These are phyloP conservation scores for Artibeus lituratus DNA, from an alignment of 2,797 vertebrate species.

Conservation along the genomic window DNA sequence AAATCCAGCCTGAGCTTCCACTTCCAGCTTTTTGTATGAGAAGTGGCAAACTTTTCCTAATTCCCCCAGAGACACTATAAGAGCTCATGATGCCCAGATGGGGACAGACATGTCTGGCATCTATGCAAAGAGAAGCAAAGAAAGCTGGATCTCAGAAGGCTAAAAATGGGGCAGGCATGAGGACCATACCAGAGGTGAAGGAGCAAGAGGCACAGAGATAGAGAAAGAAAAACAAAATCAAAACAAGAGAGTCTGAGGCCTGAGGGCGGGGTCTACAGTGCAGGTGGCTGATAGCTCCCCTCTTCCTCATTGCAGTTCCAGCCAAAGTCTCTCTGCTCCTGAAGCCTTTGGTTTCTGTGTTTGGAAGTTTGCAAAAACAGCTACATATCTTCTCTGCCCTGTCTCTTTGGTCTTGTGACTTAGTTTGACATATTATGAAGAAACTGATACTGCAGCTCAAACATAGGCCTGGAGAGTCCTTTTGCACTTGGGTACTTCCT, in stretches of 20 bases:
- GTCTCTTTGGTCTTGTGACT: background rate
- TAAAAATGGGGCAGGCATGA: background rate
- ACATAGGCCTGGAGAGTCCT: background rate
- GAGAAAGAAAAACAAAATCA: background rate
- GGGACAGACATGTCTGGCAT: background rate
- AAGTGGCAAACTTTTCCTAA: background rate
- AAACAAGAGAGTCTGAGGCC: background rate
- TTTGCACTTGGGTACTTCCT: background rate
- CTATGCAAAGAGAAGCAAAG: background rate
- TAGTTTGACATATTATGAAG: background rate
- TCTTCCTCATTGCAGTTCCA: background rate
- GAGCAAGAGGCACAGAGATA: background rate
- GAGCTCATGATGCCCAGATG: background rate
- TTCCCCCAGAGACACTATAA: no score
- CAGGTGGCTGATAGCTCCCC: background rate
- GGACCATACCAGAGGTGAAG: background rate
- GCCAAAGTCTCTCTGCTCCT: background rate
- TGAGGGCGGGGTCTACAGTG: fast-evolving
- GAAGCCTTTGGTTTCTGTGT: background rate
- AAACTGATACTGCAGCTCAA: background rate
- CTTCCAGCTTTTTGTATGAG: background rate
- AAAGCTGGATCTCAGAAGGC: background rate
- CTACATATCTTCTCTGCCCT: no score
- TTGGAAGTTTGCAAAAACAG: background rate
- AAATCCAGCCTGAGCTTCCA: background rate